These are phyloP conservation scores for Trachops cirrhosus DNA, from an alignment of 2,797 vertebrate species.

Conservation along the genomic window DNA sequence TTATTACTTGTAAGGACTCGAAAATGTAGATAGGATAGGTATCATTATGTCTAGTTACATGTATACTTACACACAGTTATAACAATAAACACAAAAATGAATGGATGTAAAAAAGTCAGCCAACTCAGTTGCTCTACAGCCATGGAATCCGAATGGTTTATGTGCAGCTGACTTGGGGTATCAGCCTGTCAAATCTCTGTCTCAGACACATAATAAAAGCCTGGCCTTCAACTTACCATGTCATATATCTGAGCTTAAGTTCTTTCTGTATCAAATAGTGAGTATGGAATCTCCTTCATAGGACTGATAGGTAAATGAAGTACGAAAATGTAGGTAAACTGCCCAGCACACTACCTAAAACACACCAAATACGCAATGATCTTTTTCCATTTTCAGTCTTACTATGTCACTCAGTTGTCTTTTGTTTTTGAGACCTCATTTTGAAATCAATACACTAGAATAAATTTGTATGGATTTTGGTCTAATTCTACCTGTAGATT, in stretches of 20 bases:
- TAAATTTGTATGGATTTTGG: background rate
- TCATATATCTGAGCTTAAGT: background rate
- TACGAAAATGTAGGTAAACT: background rate
- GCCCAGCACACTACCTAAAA: background rate
- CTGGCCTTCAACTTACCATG: background rate
- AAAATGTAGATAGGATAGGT: background rate
- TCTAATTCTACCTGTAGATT: background rate
- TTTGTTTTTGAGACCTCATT: background rate
- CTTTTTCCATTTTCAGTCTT: background rate
- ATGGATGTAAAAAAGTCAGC: background rate
- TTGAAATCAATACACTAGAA: background rate
- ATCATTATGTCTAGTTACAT: background rate
- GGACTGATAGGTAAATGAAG: background rate
- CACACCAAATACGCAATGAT: background rate
- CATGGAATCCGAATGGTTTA: background rate
- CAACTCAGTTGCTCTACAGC: background rate
- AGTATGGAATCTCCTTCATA: background rate
- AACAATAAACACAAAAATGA: background rate
- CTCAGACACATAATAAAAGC: background rate
- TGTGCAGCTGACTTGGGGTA: background rate
- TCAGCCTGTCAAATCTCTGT: background rate
- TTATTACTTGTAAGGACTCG: background rate
- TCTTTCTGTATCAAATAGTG: background rate
- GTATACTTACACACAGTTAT: background rate
- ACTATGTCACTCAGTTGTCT: background rate